Percentiles rank a stretch among this genome's conserved stretches.
phyloP scores from a whole-genome alignment of 2,888 invertebrate species.

The Cryptophagus acutangulus region DNA sequence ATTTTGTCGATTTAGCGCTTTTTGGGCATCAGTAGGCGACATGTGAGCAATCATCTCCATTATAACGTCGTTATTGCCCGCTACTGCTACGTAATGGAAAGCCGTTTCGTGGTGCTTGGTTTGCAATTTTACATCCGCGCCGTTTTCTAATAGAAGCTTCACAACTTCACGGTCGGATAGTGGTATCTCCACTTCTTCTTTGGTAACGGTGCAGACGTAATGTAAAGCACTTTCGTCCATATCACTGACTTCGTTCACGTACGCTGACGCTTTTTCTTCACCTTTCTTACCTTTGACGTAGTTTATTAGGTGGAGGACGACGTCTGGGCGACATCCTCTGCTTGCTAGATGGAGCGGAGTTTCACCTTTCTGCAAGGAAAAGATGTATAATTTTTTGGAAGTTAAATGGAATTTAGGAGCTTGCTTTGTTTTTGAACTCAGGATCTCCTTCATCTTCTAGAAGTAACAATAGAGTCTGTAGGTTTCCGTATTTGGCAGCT shows the following conservation, averaged over 20 bases:
- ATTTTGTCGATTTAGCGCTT: constrained; percentile 90
- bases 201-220: constrained; percentile 86
- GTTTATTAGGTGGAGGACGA: constrained; percentile 80
- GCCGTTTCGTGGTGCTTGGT: constrained; percentile 90
- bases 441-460: constrained; percentile 95
- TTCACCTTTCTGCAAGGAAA: constrained; percentile 72
- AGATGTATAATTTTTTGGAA: constrained; percentile 1
- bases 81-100: constrained; percentile 90
- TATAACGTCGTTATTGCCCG: constrained; percentile 93
- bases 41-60: constrained; percentile 91
- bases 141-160: constrained; percentile 80
- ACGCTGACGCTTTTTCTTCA: constrained; percentile 71
- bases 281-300: constrained; percentile 74
- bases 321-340: constrained; percentile 76
- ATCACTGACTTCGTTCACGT: constrained; percentile 83
- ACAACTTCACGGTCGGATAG: constrained; percentile 82
- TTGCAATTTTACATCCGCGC: constrained; percentile 81
- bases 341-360: constrained; percentile 95
- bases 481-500: constrained; percentile 87
- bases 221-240: constrained; percentile 94
- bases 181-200: constrained; percentile 67
- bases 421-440: constrained; percentile 81
- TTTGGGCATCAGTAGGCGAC: constrained; percentile 83
- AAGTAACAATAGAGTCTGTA: constrained; percentile 77
- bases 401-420: too few species aligned